phyloP scores from a whole-genome alignment of 2,797 vertebrate species.

The Craterocephalus amniculus region DNA sequence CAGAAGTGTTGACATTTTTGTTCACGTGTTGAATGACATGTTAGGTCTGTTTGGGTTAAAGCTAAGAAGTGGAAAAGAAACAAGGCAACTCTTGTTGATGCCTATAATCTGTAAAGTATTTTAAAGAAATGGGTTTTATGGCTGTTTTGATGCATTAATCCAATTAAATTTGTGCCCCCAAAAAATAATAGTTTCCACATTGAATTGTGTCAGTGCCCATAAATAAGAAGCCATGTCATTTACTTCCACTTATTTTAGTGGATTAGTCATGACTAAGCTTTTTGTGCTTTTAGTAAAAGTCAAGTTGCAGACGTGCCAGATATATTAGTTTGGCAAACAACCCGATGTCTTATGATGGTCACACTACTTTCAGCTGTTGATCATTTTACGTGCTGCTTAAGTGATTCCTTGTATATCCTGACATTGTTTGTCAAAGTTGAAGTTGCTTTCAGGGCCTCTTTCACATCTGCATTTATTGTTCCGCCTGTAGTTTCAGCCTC shows the following conservation, averaged over 20 bases:
- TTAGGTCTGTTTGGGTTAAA: neutral
- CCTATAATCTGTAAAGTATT: no score
- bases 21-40: neutral
- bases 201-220: neutral
- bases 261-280: constrained; percentile 9
- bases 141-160: no score
- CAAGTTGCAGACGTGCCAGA: neutral
- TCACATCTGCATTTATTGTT: constrained; percentile 58
- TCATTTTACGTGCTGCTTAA: constrained; percentile 4
- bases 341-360: constrained; percentile 48
- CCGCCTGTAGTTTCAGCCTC: constrained; percentile 33
- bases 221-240: neutral
- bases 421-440: constrained; percentile 6
- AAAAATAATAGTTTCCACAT: no score
- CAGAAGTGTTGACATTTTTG: neutral
- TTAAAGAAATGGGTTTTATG: no score
- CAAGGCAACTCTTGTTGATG: no score
- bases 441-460: constrained; percentile 19
- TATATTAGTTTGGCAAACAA: neutral
- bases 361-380: constrained; percentile 9
- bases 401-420: neutral
- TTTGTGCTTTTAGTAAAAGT: constrained; percentile 9
- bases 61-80: neutral
- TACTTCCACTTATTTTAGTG: neutral
- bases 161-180: no score